phyloP scores from a whole-genome alignment of 2,797 vertebrate genomes.

The Orestias chungarensis region DNA sequence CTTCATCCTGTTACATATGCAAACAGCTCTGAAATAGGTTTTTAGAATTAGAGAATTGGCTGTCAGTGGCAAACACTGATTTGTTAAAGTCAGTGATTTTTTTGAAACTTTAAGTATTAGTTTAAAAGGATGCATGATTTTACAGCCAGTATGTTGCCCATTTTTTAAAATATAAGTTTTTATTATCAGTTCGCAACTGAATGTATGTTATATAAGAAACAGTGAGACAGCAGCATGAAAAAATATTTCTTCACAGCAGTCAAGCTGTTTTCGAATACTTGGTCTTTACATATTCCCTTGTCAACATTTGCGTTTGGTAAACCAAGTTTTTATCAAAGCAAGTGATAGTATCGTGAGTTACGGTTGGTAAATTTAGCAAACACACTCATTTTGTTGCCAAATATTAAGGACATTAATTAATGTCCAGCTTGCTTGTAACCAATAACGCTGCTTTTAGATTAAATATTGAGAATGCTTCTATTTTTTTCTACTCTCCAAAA shows the following conservation, averaged over 20 bases:
- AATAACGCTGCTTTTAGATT: background rate
- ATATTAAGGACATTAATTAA: background rate
- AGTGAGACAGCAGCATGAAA: background rate
- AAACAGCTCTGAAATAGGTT: background rate
- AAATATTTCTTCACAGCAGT: background rate
- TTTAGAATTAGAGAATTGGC: background rate
- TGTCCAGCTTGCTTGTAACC: background rate
- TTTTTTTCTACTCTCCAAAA: background rate
- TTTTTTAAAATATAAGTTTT: too few species aligned
- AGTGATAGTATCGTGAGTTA: too few species aligned
- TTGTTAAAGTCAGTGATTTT: too few species aligned
- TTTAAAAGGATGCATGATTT: too few species aligned
- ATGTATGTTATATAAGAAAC: background rate
- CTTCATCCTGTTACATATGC: background rate
- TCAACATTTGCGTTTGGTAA: too few species aligned
- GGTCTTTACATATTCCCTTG: background rate
- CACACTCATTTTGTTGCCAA: background rate
- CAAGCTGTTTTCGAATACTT: background rate
- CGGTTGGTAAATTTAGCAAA: background rate
- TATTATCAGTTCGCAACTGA: background rate
- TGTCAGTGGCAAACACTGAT: too few species aligned
- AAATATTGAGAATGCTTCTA: background rate
- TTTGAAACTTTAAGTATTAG: too few species aligned
- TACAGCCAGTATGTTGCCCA: too few species aligned
- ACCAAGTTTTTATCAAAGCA: too few species aligned